A percentile compares a stretch with the other conserved stretches of the same genome.
phyloP scores from a whole-genome alignment of 2,113 vertebrate genomes.

The Catharus fuscescens region DNA sequence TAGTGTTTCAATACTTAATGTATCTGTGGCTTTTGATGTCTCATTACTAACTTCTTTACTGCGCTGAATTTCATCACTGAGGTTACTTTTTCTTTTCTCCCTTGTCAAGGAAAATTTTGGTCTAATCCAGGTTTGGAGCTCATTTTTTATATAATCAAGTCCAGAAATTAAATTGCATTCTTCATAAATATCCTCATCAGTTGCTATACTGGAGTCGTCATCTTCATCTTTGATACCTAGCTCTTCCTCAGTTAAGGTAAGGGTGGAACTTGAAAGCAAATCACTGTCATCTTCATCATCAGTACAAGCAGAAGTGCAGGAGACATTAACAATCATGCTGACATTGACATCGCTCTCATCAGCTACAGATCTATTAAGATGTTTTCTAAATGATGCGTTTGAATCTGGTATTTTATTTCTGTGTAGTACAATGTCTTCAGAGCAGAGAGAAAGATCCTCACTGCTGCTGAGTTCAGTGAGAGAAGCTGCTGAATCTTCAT shows the following conservation, averaged over 20 bases:
- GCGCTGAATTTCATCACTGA: slow-evolving; percentile 84
- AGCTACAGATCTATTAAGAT: slow-evolving; percentile 76
- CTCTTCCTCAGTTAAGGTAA: slow-evolving; percentile 97
- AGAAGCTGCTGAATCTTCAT: slow-evolving; percentile 88
- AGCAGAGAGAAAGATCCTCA: slow-evolving; percentile 90
- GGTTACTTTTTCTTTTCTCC: slow-evolving; percentile 81
- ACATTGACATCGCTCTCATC: slow-evolving; percentile 90
- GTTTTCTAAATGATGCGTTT: slow-evolving; percentile 84
- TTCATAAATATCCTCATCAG: slow-evolving; percentile 89
- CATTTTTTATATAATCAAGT: slow-evolving; percentile 91
- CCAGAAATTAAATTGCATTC: slow-evolving; percentile 86
- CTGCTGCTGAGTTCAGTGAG: slow-evolving; percentile 92
- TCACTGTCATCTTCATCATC: slow-evolving; percentile 97
- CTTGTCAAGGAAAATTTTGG: slow-evolving; percentile 78
- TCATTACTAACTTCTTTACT: slow-evolving; percentile 71
- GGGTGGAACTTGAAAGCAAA: slow-evolving; percentile 95
- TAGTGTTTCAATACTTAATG: slow-evolving; percentile 74
- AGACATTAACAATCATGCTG: slow-evolving; percentile 98
- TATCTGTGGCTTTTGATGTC: slow-evolving; percentile 63
- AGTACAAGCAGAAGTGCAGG: slow-evolving; percentile 93
- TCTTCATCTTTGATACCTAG: slow-evolving; percentile 88
- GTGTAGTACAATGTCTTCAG: slow-evolving; percentile 87
- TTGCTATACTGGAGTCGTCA: slow-evolving; percentile 85
- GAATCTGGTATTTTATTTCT: slow-evolving; percentile 83
- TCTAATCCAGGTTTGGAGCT: slow-evolving; percentile 90